phyloP scores from a whole-genome alignment of 2,888 invertebrate genomes.

The Epiblema foenella region DNA sequence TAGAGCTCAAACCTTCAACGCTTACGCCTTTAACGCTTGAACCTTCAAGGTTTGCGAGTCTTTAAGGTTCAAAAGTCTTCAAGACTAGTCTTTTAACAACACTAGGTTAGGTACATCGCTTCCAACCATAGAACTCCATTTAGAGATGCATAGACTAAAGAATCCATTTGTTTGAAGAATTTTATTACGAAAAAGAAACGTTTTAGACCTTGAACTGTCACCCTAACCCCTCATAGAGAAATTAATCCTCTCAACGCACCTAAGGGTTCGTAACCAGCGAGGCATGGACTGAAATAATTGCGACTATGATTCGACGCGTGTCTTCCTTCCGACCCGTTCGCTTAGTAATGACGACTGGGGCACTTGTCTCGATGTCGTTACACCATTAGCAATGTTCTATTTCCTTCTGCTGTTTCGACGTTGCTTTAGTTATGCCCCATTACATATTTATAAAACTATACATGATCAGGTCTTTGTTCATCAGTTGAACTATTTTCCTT shows the following conservation, averaged over 20 bases:
- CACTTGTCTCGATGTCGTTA: conserved; percentile 56
- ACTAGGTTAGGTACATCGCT: too few relatives aligned
- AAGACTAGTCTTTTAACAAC: too few relatives aligned
- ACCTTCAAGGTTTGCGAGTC: too few relatives aligned
- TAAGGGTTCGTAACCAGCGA: conserved; percentile 23
- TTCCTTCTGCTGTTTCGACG: conserved; percentile 55
- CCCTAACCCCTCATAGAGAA: conserved; percentile 1
- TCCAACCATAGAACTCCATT: too few relatives aligned
- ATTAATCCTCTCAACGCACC: conserved; percentile 19
- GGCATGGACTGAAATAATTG: conserved; percentile 40
- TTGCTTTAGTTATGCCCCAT: conserved; percentile 43
- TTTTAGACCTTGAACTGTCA: not conserved
- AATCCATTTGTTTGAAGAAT: not conserved
- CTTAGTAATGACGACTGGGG: conserved; percentile 66
- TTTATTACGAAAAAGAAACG: not conserved
- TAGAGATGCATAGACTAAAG: too few relatives aligned
- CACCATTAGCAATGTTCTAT: conserved; percentile 60
- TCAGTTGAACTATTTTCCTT: too few relatives aligned
- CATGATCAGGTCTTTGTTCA: too few relatives aligned
- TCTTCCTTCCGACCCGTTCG: conserved; percentile 53
- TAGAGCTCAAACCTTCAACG: too few relatives aligned
- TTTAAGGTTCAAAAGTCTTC: too few relatives aligned
- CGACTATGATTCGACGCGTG: conserved; percentile 52
- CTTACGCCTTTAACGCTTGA: too few relatives aligned
- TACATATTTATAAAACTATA: too few relatives aligned